Evolutionary conservation across 2,797 vertebrate species (phyloP).

Genomic region (Oreochromis grahami): DNA sequence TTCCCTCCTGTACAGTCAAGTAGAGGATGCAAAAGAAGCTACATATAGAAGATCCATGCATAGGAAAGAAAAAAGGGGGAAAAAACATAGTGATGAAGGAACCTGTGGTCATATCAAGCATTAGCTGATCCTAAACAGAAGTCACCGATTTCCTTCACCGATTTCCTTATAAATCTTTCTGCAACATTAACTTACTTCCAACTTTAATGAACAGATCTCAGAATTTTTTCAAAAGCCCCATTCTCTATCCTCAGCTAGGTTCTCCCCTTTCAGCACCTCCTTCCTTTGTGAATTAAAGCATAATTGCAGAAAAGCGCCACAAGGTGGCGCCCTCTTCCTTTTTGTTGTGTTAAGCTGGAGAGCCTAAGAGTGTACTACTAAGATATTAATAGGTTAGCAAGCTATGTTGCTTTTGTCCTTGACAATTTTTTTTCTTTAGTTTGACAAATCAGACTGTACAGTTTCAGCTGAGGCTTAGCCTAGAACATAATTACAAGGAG

Average conservation of each 20-base stretch:
- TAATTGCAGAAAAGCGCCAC: accelerated
- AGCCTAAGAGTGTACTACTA: accelerated
- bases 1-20: neutral
- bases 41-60: too few species aligned
- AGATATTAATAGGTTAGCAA: neutral
- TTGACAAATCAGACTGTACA: neutral
- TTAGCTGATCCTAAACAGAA: too few species aligned
- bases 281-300: neutral
- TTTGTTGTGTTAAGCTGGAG: neutral
- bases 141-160: too few species aligned
- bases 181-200: too few species aligned
- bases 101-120: too few species aligned
- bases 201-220: accelerated
- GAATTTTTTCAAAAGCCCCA: neutral
- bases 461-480: neutral
- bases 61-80: too few species aligned
- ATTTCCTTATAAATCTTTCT: neutral
- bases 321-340: accelerated
- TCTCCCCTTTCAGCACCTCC: neutral
- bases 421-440: neutral
- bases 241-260: too few species aligned
- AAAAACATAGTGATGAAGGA: too few species aligned
- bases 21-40: neutral
- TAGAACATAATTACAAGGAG: neutral
- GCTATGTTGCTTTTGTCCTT: neutral